phyloP scores from a whole-genome alignment of 2,113 vertebrate species.

The Cervus canadensis region DNA sequence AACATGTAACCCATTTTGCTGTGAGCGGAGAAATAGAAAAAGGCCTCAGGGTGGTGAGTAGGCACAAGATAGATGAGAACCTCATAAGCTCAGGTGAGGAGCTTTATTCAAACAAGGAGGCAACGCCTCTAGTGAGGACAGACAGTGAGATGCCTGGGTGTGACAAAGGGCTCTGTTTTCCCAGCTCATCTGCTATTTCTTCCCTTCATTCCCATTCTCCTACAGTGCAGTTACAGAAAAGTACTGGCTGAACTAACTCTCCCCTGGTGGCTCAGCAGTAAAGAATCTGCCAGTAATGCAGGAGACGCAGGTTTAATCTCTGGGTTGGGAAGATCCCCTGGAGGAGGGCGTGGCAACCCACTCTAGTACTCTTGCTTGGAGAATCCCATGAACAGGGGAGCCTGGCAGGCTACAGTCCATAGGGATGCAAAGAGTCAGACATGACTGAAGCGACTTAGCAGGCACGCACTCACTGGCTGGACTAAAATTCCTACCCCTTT shows the following conservation, averaged over 20 bases:
- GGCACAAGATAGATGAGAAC: background rate
- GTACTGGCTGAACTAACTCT: background rate
- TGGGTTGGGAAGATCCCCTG: background rate
- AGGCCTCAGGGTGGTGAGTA: background rate
- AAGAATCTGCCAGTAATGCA: background rate
- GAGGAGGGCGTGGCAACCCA: background rate
- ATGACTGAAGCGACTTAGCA: background rate
- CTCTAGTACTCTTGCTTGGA: background rate
- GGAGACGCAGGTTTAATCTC: background rate
- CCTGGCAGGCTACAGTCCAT: background rate
- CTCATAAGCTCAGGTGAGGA: background rate
- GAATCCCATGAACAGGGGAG: background rate
- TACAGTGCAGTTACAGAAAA: background rate
- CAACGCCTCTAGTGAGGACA: background rate
- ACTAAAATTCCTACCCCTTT: background rate
- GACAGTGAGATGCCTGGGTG: accelerated
- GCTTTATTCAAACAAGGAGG: background rate
- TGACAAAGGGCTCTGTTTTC: background rate
- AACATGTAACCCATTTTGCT: background rate
- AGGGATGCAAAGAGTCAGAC: background rate
- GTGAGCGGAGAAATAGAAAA: background rate
- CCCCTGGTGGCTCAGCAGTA: background rate
- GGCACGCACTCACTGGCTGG: background rate
- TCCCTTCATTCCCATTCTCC: background rate
- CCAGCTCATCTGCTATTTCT: background rate